Conservation (phyloP, 2,888 invertebrate genomes). For the Athalia circularis region DNA sequence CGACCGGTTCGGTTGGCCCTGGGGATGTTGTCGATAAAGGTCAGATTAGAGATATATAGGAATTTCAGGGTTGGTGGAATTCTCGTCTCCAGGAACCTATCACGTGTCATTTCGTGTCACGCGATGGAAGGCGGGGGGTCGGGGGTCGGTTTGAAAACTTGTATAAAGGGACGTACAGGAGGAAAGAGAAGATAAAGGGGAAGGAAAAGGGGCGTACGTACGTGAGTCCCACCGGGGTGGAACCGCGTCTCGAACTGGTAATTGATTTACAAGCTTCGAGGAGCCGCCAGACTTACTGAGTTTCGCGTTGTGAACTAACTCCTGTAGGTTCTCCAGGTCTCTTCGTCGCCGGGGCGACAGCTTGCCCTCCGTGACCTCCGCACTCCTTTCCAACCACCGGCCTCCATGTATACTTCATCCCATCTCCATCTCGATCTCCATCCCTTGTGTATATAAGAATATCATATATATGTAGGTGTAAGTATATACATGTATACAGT, state of each 20-base stretch:
- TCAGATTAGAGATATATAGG: no score
- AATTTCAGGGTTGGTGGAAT: no score
- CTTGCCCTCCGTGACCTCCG: constrained; percentile 19
- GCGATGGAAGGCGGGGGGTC: constrained; percentile 31
- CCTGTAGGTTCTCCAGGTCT: neutral
- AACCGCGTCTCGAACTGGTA: constrained; percentile 66
- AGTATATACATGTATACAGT: no score
- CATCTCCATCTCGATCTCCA: no score
- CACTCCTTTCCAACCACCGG: no score
- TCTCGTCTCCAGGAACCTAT: constrained; percentile 44
- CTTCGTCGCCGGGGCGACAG: constrained; percentile 29
- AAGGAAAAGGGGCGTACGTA: constrained; percentile 52
- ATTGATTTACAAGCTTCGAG: constrained; percentile 71
- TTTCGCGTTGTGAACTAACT: constrained; percentile 10
- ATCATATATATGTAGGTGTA: no score
- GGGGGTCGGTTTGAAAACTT: constrained; percentile 25
- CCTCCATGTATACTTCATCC: no score
- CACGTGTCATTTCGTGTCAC: constrained; percentile 17
- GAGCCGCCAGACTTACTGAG: constrained; percentile 19
- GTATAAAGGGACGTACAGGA: constrained; percentile 44
- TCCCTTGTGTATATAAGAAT: no score
- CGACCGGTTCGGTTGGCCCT: no score
- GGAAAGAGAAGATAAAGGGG: constrained; percentile 29
- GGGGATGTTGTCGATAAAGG: no score
- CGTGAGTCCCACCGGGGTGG: constrained; percentile 52